Evolutionary conservation across 2,888 invertebrate species (phyloP), one percentile per base, ranked within the genome.

Genomic region (Cremastobaeus sp.): DNA sequence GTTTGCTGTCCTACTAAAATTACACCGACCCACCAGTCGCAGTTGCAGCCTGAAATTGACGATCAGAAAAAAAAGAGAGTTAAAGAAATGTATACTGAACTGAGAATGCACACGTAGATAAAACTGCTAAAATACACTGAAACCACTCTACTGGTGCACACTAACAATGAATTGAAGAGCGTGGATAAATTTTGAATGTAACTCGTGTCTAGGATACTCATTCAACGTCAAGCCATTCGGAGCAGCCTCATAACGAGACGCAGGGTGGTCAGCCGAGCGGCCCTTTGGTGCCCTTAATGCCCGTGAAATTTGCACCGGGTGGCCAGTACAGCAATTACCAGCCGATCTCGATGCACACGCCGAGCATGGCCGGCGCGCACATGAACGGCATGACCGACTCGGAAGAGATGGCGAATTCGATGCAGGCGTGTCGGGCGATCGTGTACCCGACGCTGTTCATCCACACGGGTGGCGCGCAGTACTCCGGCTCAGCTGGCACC

Each of bases 221-320:
- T 78, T 83, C 86, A 47, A 81, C 86, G 62, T 84, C 85, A 64
- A 86, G 84, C 80, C 84, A 84, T 72, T 86, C 85, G 82, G 86
- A 85, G 76, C 85, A 84, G 45, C 78, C 77, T 34, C 85, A 85
- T 65, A 79, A 79, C 71, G 83, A 84, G 69, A 62, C 80, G 73
- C 82, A 83, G 75, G 77, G 75, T 69, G 76, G 77, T 48, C 72
- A 65, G 47, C 39, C 54, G 45, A 72, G 82, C 62, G 83, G 79
- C 39, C 65, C 83, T 39, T 59, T 83, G 78, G 73, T 85, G 70
- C 82, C 86, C 60, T 47, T 85, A 65, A 81, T 86, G 82, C 86
- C 86, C 64, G 59, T 85, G 54, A 87, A 87, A 83, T 84, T 84
- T 59, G 84, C 85, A 41, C 59, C 83, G 60, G 78, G 83, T 74